Percentiles rank a stretch among this genome's conserved stretches.
phyloP scores from a whole-genome alignment of 1,140 invertebrate genomes.

The Rhizoglyphus robini region DNA sequence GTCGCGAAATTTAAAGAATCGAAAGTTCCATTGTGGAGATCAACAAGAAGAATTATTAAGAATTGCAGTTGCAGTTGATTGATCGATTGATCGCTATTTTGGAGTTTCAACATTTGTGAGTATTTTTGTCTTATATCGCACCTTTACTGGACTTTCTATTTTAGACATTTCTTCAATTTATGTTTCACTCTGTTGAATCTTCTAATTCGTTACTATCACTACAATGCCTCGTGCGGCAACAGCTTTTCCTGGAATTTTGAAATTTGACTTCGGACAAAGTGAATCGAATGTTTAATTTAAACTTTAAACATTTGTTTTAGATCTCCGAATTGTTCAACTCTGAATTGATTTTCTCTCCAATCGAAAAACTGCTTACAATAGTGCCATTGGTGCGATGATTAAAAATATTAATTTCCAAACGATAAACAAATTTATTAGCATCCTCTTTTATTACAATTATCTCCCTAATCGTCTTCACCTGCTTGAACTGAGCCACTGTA shows the following conservation, averaged over 20 bases:
- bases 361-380: background rate
- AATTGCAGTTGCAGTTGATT: conserved; percentile 46
- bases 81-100: conserved; percentile 47
- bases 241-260: conserved; percentile 43
- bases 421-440: too few species aligned
- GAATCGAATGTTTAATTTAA: background rate
- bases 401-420: too few species aligned
- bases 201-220: conserved; percentile 54
- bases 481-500: too few species aligned
- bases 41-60: conserved; percentile 39
- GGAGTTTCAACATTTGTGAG: conserved; percentile 52
- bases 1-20: background rate
- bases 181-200: conserved; percentile 53
- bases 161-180: conserved; percentile 56
- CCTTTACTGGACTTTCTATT: conserved; percentile 24
- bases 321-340: background rate
- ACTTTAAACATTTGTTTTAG: background rate
- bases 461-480: too few species aligned
- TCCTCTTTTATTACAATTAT: too few species aligned
- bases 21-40: conserved; percentile 23
- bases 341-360: background rate
- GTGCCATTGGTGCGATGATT: too few species aligned
- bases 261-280: background rate
- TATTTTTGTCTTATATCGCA: conserved; percentile 26
- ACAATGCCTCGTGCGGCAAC: conserved; percentile 47